Evolutionary conservation across 1,140 invertebrate genomes (phyloP).

Genomic region (Lucilia sericata): DNA sequence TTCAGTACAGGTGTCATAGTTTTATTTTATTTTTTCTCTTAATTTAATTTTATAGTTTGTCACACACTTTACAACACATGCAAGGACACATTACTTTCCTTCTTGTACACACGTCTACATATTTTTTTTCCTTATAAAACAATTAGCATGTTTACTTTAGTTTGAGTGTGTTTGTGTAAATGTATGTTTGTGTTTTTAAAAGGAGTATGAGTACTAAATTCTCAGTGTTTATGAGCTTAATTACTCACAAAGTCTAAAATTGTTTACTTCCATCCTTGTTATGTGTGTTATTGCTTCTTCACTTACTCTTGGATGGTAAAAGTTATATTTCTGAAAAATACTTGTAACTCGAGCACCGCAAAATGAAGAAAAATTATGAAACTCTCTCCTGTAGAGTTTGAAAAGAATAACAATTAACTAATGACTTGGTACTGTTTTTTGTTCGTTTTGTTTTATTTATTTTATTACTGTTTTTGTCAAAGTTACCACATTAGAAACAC

Average conservation of each 20-base stretch:
- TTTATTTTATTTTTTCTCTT: background rate
- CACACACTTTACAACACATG: background rate
- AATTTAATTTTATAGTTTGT: background rate
- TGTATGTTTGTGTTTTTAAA: background rate
- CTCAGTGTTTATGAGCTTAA: conserved; percentile 14
- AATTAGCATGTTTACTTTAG: background rate
- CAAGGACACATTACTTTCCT: background rate
- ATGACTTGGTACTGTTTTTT: conserved; percentile 42
- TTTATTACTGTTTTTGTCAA: conserved; percentile 32
- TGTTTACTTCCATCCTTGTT: background rate
- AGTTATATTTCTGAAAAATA: background rate
- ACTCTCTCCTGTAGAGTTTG: background rate
- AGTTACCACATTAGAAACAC: background rate
- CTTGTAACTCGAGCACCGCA: background rate
- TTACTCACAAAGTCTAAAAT: background rate
- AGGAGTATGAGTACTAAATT: background rate
- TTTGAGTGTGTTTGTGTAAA: background rate
- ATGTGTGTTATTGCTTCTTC: background rate
- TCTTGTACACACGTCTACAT: background rate
- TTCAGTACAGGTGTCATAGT: background rate
- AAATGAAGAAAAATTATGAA: background rate
- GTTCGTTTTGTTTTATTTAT: background rate
- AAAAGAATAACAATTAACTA: conserved; percentile 19
- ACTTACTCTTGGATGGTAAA: background rate
- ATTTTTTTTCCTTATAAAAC: background rate